Percentiles rank a stretch among this genome's conserved stretches.
These are phyloP conservation scores for Guaruba guarouba DNA, from an alignment of 2,113 vertebrate species.

Conservation along the genomic window DNA sequence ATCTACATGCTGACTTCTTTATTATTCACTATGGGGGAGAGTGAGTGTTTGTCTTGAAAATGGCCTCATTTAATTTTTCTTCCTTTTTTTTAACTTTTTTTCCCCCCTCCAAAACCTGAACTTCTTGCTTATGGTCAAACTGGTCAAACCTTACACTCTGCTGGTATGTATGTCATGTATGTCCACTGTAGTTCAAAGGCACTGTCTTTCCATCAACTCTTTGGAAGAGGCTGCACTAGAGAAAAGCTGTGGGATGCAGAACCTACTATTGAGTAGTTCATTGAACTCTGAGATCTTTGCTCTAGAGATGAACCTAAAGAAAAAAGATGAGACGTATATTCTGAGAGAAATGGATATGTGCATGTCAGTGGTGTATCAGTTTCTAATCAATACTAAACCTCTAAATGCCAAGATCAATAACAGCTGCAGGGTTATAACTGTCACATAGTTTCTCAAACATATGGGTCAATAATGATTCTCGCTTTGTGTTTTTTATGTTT, in stretches of 20 bases:
- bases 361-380: conserved; percentile 58
- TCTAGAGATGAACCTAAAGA: conserved; percentile 47
- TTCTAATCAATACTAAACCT: conserved; percentile 69
- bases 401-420: conserved; percentile 68
- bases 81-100: background rate
- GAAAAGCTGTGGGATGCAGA: background rate
- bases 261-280: background rate
- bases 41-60: background rate
- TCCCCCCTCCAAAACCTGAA: background rate
- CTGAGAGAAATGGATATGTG: conserved; percentile 43
- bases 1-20: background rate
- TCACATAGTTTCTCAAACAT: conserved; percentile 53
- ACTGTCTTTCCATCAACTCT: background rate
- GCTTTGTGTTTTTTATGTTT: conserved; percentile 34
- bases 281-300: conserved; percentile 57
- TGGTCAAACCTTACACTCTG: background rate
- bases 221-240: background rate
- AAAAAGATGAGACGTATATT: conserved; percentile 37
- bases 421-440: conserved; percentile 52
- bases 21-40: background rate
- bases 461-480: conserved; percentile 48
- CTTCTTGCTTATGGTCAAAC: background rate
- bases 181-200: background rate
- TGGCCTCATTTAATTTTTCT: background rate
- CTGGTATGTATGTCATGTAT: background rate